Evolutionary conservation across 2,888 invertebrate species (phyloP).

Genomic region (Glyphotaelius pellucidus): DNA sequence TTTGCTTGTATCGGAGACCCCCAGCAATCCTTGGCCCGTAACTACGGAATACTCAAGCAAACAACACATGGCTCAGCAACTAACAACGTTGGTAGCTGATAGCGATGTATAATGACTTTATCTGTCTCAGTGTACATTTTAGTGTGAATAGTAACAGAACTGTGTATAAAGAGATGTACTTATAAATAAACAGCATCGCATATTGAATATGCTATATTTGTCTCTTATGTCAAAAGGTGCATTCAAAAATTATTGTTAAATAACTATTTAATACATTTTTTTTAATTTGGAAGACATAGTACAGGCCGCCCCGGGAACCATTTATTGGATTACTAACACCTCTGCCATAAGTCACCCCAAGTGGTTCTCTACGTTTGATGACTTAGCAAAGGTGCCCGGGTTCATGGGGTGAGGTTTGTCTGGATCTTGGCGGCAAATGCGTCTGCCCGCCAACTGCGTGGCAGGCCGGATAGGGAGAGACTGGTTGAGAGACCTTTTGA

Average conservation of each 20-base stretch:
- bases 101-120: background rate
- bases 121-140: background rate
- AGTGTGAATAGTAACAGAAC: background rate
- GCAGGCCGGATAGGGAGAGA: no score
- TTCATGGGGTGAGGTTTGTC: no score
- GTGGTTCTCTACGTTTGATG: no score
- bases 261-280: no score
- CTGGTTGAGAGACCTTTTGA: no score
- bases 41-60: background rate
- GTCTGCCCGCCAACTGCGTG: no score
- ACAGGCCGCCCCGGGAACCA: no score
- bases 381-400: no score
- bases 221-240: background rate
- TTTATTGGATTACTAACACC: no score
- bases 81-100: background rate
- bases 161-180: background rate
- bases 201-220: background rate
- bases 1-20: conserved; percentile 10
- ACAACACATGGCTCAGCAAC: background rate
- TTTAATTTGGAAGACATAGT: no score
- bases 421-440: no score
- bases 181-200: background rate
- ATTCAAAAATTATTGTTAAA: background rate
- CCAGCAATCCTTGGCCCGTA: conserved; percentile 25
- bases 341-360: no score